phyloP scores from a whole-genome alignment of 2,888 invertebrate species.

The Stenoptilia bipunctidactyla region DNA sequence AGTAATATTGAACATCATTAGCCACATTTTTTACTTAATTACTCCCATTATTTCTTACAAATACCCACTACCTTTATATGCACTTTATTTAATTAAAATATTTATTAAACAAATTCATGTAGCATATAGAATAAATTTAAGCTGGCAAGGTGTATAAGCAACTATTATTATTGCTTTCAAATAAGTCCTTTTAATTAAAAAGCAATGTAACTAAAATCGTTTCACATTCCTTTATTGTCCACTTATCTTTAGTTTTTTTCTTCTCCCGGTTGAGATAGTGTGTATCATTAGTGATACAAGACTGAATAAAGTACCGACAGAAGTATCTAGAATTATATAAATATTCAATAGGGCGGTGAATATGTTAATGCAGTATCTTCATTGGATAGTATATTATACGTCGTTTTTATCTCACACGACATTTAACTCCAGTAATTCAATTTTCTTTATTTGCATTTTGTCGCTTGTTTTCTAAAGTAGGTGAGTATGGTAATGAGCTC shows the following conservation, averaged over 20 bases:
- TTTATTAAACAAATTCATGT: no score
- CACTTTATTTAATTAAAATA: no score
- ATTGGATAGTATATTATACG: conserved; percentile 67
- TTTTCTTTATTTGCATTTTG: conserved; percentile 70
- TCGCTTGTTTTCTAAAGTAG: conserved; percentile 55
- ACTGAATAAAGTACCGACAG: conserved; percentile 37
- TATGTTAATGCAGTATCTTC: conserved; percentile 67
- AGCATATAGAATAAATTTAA: no score
- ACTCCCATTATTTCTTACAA: no score
- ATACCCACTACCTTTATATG: no score
- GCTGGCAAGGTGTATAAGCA: no score
- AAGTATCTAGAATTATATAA: conserved; percentile 42
- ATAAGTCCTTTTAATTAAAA: conserved; percentile 21
- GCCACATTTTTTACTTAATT: no score
- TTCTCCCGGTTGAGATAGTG: conserved; percentile 47
- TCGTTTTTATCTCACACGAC: conserved; percentile 72
- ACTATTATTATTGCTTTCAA: no score
- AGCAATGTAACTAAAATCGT: no score
- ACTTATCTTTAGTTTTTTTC: conserved; percentile 32
- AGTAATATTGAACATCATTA: no score
- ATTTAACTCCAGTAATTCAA: conserved; percentile 72
- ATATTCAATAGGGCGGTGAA: conserved; percentile 67
- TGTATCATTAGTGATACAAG: conserved; percentile 57
- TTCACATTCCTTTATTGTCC: conserved; percentile 21
- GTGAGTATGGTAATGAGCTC: conserved; percentile 65